These are phyloP conservation scores for Cosmorhoe ocellata DNA, from an alignment of 2,888 invertebrate species.

Conservation along the genomic window DNA sequence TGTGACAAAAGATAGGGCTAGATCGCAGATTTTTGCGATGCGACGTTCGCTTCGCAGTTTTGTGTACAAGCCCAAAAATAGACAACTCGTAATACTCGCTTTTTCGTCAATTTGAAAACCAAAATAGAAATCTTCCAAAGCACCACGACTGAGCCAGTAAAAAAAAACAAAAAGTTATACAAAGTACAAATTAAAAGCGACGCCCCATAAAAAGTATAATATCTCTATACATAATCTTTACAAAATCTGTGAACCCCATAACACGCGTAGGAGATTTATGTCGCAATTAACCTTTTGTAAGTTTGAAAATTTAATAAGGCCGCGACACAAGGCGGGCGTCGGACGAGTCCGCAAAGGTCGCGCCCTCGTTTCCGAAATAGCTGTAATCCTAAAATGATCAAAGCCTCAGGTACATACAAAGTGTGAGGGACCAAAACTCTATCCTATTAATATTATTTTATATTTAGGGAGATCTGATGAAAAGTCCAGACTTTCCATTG, in stretches of 20 bases:
- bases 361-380: constrained; percentile 39
- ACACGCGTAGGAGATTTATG: constrained; percentile 30
- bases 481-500: no score
- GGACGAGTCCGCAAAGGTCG: constrained; percentile 44
- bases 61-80: no score
- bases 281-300: constrained; percentile 35
- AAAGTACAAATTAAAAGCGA: constrained; percentile 9
- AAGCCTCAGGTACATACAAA: background rate
- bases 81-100: no score
- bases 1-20: no score
- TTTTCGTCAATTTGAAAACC: no score
- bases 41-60: no score
- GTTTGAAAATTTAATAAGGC: constrained; percentile 34
- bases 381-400: constrained; percentile 31
- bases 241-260: constrained; percentile 28
- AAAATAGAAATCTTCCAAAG: no score
- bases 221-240: constrained; percentile 21
- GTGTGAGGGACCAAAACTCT: background rate
- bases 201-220: background rate
- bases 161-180: background rate
- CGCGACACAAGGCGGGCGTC: constrained; percentile 32
- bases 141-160: no score
- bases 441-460: background rate
- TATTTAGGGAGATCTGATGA: no score
- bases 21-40: no score